These are phyloP conservation scores for Agrotis puta DNA, from an alignment of 2,888 invertebrate genomes.

Conservation along the genomic window DNA sequence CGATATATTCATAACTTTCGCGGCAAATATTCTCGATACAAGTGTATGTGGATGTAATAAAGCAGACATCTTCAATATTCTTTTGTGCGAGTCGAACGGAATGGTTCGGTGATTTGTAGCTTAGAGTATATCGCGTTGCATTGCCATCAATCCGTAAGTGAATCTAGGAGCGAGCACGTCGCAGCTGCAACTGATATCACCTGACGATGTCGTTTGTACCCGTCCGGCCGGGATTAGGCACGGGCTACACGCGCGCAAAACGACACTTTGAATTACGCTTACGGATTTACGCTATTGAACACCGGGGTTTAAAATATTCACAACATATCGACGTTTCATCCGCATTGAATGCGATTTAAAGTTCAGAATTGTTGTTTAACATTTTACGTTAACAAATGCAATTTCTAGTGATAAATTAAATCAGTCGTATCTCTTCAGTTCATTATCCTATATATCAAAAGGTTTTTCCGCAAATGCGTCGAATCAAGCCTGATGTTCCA, in stretches of 20 bases:
- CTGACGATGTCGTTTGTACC: conserved; percentile 86
- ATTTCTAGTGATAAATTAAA: conserved; percentile 31
- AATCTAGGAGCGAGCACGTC: conserved; percentile 79
- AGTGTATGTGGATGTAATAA: conserved; percentile 56
- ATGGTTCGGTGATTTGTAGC: conserved; percentile 76
- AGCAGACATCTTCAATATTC: conserved; percentile 65
- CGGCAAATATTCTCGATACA: conserved; percentile 43
- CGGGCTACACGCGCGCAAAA: conserved; percentile 73
- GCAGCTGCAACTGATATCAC: conserved; percentile 85
- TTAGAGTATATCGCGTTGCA: conserved; percentile 78
- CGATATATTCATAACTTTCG: conserved; percentile 34
- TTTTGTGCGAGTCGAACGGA: conserved; percentile 65
- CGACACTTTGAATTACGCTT: conserved; percentile 77
- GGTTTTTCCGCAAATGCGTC: conserved; percentile 51
- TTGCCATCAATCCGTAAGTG: conserved; percentile 85
- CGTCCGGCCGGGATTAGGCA: conserved; percentile 80
- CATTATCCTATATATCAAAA: conserved; percentile 58
- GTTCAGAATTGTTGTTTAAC: conserved; percentile 6
- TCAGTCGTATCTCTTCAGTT: conserved; percentile 36
- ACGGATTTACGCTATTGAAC: conserved; percentile 70
- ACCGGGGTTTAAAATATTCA: conserved; percentile 62
- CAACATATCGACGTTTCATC: conserved; percentile 44
- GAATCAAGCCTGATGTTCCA: conserved; percentile 70
- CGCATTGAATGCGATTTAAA: conserved; percentile 33
- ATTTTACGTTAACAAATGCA: conserved; percentile 9